Conservation (phyloP, 2,113 vertebrate species). For the Mus musculus region GRCm39 chr5:141889001-141889500, state of each 20-base stretch:
- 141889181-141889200: conserved; percentile 14
- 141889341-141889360: conserved; percentile 41
- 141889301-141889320: conserved; percentile 56
- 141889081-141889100: conserved; percentile 63
- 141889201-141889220: conserved; percentile 59
- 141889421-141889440: conserved; percentile 85
- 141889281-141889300: conserved; percentile 30
- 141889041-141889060: conserved; percentile 53
- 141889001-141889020: conserved; percentile 23
- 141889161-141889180: conserved; percentile 74
- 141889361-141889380: conserved; percentile 30
- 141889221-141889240: conserved; percentile 52
- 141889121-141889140: conserved; percentile 55
- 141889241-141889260: neutral
- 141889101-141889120: conserved; percentile 60
- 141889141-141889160: conserved; percentile 49
- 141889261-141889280: neutral
- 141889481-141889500: neutral
- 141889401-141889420: conserved; percentile 82
- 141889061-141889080: conserved; percentile 61
- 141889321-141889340: conserved; percentile 32
- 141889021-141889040: neutral
- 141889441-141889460: conserved; percentile 33
- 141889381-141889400: conserved; percentile 59
- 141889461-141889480: neutral